A percentile compares a stretch with the other conserved stretches of the same genome.
Evolutionary conservation across 2,797 vertebrate genomes (phyloP).

Genomic region (Characodon lateralis): DNA sequence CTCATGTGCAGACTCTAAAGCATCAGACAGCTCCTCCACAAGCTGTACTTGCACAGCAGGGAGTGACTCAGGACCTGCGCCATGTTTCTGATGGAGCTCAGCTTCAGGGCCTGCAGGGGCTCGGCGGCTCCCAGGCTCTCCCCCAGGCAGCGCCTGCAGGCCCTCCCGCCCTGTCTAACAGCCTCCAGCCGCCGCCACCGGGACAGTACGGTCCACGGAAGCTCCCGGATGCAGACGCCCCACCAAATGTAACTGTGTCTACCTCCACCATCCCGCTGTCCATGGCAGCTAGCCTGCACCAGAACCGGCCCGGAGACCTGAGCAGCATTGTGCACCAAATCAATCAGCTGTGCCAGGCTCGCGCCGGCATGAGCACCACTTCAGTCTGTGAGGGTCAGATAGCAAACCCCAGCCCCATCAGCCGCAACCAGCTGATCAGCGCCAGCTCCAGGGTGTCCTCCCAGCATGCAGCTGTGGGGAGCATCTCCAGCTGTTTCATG

Average conservation of each 20-base stretch:
- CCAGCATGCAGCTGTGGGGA: constrained; percentile 79
- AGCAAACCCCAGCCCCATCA: constrained; percentile 93
- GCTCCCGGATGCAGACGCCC: constrained; percentile 80
- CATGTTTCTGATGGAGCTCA: constrained; percentile 84
- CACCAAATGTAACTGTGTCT: constrained; percentile 90
- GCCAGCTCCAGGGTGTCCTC: constrained; percentile 94
- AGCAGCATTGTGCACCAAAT: constrained; percentile 97
- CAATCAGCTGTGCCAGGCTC: constrained; percentile 95
- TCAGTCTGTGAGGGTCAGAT: constrained; percentile 85
- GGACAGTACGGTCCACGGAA: constrained; percentile 76
- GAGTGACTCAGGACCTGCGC: constrained; percentile 83
- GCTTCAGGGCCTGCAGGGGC: constrained; percentile 80
- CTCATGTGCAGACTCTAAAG: constrained; percentile 72
- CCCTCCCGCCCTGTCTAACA: constrained; percentile 50
- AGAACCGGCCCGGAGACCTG: constrained; percentile 87
- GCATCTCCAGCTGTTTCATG: constrained; percentile 87
- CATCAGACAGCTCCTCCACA: constrained; percentile 76
- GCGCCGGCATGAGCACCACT: constrained; percentile 85
- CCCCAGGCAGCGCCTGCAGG: constrained; percentile 62
- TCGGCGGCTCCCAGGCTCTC: constrained; percentile 67
- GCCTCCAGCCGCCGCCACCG: constrained; percentile 62
- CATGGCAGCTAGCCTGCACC: constrained; percentile 86
- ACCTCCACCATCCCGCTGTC: constrained; percentile 91
- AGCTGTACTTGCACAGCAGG: constrained; percentile 79
- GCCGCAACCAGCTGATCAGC: constrained; percentile 96